A percentile compares a stretch with the other conserved stretches of the same genome.
Evolutionary conservation across 2,113 vertebrate genomes (phyloP).

Genomic region (Thinocorus orbignyianus): DNA sequence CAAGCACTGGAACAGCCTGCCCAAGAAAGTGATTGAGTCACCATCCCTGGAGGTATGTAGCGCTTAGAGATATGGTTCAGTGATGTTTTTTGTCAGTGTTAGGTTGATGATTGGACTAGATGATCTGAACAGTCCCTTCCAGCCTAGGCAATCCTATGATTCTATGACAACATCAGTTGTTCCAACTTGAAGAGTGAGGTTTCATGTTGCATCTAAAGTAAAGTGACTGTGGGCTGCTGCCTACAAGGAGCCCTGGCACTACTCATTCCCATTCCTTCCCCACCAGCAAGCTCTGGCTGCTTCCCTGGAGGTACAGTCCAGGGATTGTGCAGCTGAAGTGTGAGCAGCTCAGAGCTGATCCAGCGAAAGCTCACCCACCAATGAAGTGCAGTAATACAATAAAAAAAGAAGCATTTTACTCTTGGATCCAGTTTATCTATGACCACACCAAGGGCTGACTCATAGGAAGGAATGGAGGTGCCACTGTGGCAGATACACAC

Average conservation of each 20-base stretch:
- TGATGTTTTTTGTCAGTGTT: too few species aligned
- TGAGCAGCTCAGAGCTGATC: neutral
- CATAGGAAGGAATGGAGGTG: neutral
- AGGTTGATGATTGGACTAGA: too few species aligned
- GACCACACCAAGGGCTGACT: neutral
- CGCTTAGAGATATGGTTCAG: too few species aligned
- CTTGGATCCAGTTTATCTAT: neutral
- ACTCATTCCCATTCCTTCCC: neutral
- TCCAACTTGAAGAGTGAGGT: neutral
- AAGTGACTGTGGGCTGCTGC: neutral
- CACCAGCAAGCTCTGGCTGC: neutral
- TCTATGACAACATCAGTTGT: neutral
- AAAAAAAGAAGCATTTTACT: neutral
- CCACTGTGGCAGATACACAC: neutral
- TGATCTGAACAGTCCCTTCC: too few species aligned
- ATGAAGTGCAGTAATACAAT: neutral
- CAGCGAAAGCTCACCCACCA: neutral
- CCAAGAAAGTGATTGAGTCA: too few species aligned
- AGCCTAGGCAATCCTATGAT: too few species aligned
- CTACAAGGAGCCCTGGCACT: neutral
- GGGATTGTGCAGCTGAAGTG: neutral
- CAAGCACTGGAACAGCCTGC: too few species aligned
- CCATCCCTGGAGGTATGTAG: too few species aligned
- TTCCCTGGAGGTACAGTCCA: neutral
- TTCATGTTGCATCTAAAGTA: neutral